Percentiles rank a stretch among this genome's conserved stretches.
phyloP scores from a whole-genome alignment of 2,797 vertebrate genomes.

The Falco naumanni region DNA sequence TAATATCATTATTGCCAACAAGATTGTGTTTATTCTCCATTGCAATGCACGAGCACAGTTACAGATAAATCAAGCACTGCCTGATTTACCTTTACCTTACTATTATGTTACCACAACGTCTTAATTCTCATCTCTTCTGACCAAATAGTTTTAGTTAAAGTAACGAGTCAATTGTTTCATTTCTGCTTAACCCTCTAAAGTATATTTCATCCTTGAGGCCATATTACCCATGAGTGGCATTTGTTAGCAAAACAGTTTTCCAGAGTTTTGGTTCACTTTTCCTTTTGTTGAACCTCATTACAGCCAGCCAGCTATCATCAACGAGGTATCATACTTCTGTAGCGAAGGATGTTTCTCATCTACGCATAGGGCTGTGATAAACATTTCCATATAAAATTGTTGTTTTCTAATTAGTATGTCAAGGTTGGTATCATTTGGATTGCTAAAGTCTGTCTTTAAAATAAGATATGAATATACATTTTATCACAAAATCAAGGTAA shows the following conservation, averaged over 20 bases:
- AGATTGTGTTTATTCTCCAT: not conserved
- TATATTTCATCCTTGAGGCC: constrained; percentile 16
- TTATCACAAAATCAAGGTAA: constrained; percentile 7
- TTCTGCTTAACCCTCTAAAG: constrained; percentile 54
- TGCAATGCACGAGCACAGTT: not conserved
- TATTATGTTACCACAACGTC: constrained; percentile 30
- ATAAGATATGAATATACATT: not conserved
- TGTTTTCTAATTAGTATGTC: not conserved
- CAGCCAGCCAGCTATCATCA: not conserved
- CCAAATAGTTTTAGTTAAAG: constrained; percentile 49
- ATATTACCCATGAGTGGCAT: constrained; percentile 14
- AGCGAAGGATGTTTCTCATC: not conserved
- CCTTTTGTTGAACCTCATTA: not conserved
- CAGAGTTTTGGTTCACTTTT: not conserved
- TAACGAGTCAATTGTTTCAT: constrained; percentile 34
- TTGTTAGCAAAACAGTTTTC: not conserved
- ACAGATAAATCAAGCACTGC: not conserved
- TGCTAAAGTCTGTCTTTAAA: not conserved
- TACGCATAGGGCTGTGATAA: not conserved
- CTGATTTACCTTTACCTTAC: not conserved
- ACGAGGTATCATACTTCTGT: not conserved
- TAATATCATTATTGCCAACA: not conserved
- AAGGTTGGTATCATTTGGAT: not conserved
- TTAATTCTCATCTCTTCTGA: constrained; percentile 13
- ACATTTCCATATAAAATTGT: not conserved